phyloP scores from a whole-genome alignment of 2,797 vertebrate genomes.

The Thunnus albacares region DNA sequence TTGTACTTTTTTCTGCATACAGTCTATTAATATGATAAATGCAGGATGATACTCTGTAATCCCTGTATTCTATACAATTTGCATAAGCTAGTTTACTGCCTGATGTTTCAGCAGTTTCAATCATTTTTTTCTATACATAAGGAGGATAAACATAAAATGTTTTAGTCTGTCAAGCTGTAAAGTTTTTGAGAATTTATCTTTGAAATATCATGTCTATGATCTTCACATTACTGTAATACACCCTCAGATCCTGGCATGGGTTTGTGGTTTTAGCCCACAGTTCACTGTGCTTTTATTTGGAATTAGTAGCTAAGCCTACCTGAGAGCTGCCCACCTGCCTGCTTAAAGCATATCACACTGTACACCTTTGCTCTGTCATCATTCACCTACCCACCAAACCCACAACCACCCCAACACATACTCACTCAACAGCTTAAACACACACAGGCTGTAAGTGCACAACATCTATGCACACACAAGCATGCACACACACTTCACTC shows the following conservation, averaged over 20 bases:
- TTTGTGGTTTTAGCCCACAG: conserved; percentile 69
- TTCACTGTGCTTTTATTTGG: conserved; percentile 76
- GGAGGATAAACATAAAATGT: neutral
- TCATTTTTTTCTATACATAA: neutral
- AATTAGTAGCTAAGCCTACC: conserved; percentile 74
- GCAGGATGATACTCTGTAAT: neutral
- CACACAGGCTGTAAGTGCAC: conserved; percentile 38
- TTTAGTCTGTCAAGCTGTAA: conserved; percentile 11
- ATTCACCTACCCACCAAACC: conserved; percentile 64
- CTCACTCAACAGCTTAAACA: conserved; percentile 51
- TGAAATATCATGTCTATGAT: conserved; percentile 58
- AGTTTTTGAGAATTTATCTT: conserved; percentile 48
- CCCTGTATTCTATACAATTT: neutral
- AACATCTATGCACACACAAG: conserved; percentile 8
- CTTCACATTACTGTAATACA: conserved; percentile 49
- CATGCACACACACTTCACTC: conserved; percentile 63
- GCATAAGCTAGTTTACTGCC: neutral
- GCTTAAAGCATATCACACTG: conserved; percentile 62
- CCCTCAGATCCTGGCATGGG: conserved; percentile 49
- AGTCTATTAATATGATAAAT: neutral
- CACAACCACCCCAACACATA: conserved; percentile 54
- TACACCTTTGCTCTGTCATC: conserved; percentile 74
- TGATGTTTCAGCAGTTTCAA: neutral
- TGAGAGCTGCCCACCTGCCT: conserved; percentile 60
- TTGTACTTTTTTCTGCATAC: neutral